Base-by-base conservation (phyloP, 2,888 invertebrate species). In the Ceriagrion tenellum region DNA sequence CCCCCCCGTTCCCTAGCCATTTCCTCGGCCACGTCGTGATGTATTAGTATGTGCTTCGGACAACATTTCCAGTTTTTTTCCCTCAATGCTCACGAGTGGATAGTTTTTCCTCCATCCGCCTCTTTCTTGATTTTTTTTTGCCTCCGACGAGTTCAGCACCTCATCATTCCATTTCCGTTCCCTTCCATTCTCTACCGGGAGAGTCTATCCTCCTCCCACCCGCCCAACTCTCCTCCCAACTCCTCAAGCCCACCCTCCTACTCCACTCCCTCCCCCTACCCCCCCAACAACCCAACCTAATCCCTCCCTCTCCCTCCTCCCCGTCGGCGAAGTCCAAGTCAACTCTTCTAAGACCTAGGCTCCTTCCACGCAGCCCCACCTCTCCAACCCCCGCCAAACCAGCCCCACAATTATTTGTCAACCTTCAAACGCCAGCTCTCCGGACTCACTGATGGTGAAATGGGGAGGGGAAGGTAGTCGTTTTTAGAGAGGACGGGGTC, bases 11-110 rank as follows among this genome's bases (percentile, higher is more conserved):
- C n/a, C 81, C 26, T 69, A 81, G 13, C 81, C 81, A 81, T 81
- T 81, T 35, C 81, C 81, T 81, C 81, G 81, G 81, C 81, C 81
- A 35, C 81, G 81, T 81, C 90, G 90, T 55, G 90, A n/a, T 55
- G 90, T 56, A 55, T 90, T 56, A 47, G 56, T 90, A 35, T 81
- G 81, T 35, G 30, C 81, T 81, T 35, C 81, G 81, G 35, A 81
- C 81, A 81, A 81, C 81, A 81, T 81, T 81, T 35, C 81, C 81
- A 81, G 81, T 81, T 81, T 81, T 56, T 55, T 56, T 59, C 59
- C n/a, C 90, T n/a, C 90, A 90, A 55, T 55, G 55, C 90, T 90
- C 18, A 56, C 81, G 35, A 81, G 81, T 55, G 55, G 90, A 16
- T 26, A 90, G 90, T 55, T 56, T 56, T 56, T 56, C 55, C n/a